A percentile compares a stretch with the other conserved stretches of the same genome.
These are phyloP conservation scores for Galerucella calmariensis DNA, from an alignment of 2,888 invertebrate species.

Conservation along the genomic window DNA sequence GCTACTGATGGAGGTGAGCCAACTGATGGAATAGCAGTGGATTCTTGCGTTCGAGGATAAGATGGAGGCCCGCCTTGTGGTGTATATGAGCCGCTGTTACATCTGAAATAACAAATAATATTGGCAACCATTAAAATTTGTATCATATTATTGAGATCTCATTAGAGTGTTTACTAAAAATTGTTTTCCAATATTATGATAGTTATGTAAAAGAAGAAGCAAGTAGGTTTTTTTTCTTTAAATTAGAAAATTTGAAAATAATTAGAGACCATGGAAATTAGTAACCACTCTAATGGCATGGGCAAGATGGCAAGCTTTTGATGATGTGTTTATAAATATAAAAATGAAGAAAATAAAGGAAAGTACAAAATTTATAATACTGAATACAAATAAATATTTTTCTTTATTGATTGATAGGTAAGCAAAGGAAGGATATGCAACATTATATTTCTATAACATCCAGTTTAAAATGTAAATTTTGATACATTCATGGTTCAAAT, in stretches of 20 bases:
- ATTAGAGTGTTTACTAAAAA: neutral
- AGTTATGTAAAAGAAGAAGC: too few relatives aligned
- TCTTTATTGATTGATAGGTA: too few relatives aligned
- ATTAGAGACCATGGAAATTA: neutral
- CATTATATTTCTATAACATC: too few relatives aligned
- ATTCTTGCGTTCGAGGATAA: conserved; percentile 71
- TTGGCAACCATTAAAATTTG: neutral
- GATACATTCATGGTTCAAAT: too few relatives aligned
- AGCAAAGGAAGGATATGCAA: too few relatives aligned
- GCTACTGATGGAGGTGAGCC: conserved; percentile 71
- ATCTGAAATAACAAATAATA: conserved; percentile 49
- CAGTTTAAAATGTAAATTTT: too few relatives aligned
- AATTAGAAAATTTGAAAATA: neutral
- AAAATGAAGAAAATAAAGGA: neutral
- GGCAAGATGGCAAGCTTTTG: neutral
- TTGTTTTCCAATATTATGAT: neutral
- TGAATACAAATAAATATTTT: neutral
- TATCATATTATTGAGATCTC: neutral
- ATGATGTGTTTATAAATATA: neutral
- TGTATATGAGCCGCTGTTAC: conserved; percentile 65
- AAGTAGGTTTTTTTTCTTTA: too few relatives aligned
- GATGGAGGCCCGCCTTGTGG: conserved; percentile 76
- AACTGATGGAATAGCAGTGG: conserved; percentile 70
- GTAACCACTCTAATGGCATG: neutral
- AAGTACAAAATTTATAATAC: neutral